These are phyloP conservation scores for Onychorhynchus coronatus DNA, from an alignment of 2,113 vertebrate genomes.

Conservation along the genomic window DNA sequence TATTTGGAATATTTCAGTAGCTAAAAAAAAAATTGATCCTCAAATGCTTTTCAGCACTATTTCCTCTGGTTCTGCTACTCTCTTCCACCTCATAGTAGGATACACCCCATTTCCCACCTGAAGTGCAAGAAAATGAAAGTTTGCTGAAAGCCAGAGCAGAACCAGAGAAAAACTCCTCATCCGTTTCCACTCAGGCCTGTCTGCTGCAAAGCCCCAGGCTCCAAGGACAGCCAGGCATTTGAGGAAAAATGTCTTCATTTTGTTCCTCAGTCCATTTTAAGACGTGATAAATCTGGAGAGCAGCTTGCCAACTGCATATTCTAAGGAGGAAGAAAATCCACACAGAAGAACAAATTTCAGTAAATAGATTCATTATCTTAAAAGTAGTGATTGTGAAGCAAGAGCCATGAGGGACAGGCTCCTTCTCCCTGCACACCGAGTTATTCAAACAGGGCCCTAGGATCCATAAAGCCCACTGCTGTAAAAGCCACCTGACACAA, in stretches of 20 bases:
- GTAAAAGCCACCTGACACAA: accelerated
- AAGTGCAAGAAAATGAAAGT: background rate
- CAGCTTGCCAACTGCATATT: background rate
- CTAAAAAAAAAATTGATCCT: background rate
- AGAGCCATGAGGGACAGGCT: background rate
- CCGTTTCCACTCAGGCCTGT: background rate
- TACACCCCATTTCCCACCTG: background rate
- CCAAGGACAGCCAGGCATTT: background rate
- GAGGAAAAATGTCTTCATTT: background rate
- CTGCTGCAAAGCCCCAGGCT: background rate
- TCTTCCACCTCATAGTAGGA: background rate
- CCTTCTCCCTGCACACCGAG: background rate
- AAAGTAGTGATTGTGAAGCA: background rate
- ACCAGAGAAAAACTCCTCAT: background rate
- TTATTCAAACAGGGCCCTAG: background rate
- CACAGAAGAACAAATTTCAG: background rate
- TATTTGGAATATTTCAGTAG: background rate
- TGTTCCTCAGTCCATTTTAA: background rate
- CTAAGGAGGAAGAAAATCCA: background rate
- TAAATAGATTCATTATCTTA: background rate
- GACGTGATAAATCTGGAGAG: background rate
- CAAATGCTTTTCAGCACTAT: background rate
- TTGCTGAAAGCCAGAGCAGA: background rate
- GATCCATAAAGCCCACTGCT: accelerated
- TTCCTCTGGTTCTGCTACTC: background rate